These are phyloP conservation scores for Microvelia longipes DNA, from an alignment of 1,140 invertebrate species.

Conservation along the genomic window DNA sequence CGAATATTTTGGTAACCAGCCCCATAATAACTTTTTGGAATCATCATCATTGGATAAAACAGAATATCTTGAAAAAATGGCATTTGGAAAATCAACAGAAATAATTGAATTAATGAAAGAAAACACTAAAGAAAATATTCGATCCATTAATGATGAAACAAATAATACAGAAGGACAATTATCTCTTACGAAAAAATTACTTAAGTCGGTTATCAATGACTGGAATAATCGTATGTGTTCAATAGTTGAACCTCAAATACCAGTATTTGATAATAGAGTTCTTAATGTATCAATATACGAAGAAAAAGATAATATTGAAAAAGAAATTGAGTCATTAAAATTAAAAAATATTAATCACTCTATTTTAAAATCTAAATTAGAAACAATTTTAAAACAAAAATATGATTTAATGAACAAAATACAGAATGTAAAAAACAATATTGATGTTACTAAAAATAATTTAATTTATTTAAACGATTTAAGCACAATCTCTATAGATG, in stretches of 20 bases:
- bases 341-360: not conserved
- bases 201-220: not conserved
- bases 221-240: not conserved
- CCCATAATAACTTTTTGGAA: not conserved
- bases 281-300: not conserved
- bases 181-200: not conserved
- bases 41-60: not conserved
- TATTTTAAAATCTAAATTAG: not conserved
- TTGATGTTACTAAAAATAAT: not conserved
- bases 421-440: not conserved
- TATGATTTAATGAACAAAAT: not conserved
- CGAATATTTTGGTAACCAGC: not conserved
- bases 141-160: not conserved
- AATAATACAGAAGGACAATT: not conserved
- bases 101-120: not conserved
- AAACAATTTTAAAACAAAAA: not conserved
- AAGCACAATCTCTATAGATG: not conserved
- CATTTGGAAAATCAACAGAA: not conserved
- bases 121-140: not conserved
- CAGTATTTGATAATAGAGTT: not conserved
- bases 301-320: not conserved
- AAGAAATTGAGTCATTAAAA: not conserved
- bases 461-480: not conserved
- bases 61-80: not conserved
- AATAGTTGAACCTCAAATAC: not conserved